Percentiles rank a stretch among this genome's conserved stretches.
phyloP scores from a whole-genome alignment of 2,797 vertebrate species.

The Melopsittacus undulatus region DNA sequence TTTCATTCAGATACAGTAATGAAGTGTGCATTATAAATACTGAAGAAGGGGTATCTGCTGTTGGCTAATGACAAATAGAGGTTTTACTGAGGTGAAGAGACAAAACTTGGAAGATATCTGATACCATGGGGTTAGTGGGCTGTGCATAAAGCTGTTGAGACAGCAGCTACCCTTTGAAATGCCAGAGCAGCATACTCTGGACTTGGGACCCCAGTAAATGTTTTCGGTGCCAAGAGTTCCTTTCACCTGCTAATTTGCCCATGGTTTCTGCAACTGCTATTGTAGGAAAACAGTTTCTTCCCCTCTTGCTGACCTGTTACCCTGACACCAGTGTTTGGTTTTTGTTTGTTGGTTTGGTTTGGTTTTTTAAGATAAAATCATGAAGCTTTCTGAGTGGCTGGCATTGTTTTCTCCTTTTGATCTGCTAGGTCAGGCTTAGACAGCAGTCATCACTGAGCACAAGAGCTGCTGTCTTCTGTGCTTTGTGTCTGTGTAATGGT shows the following conservation, averaged over 20 bases:
- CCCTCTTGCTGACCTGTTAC: background rate
- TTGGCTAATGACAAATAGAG: background rate
- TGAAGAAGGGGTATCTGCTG: background rate
- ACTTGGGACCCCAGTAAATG: background rate
- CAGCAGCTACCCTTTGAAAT: background rate
- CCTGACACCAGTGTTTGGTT: background rate
- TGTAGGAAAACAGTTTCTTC: background rate
- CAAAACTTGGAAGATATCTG: background rate
- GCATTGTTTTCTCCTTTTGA: background rate
- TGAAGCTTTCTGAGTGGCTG: background rate
- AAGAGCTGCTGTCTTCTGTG: background rate
- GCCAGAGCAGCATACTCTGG: background rate
- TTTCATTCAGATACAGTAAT: background rate
- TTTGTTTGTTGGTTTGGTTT: background rate
- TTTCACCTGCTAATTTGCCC: background rate
- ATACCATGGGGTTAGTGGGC: background rate
- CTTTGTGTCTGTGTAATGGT: background rate
- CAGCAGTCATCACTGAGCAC: background rate
- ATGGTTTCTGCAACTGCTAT: background rate
- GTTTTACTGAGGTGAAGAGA: background rate
- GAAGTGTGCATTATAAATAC: background rate
- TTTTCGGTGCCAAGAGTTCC: background rate
- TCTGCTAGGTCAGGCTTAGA: background rate
- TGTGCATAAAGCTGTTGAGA: background rate
- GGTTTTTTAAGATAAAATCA: background rate